phyloP scores from a whole-genome alignment of 2,113 vertebrate species.

The Campylomormyrus tamandua region DNA sequence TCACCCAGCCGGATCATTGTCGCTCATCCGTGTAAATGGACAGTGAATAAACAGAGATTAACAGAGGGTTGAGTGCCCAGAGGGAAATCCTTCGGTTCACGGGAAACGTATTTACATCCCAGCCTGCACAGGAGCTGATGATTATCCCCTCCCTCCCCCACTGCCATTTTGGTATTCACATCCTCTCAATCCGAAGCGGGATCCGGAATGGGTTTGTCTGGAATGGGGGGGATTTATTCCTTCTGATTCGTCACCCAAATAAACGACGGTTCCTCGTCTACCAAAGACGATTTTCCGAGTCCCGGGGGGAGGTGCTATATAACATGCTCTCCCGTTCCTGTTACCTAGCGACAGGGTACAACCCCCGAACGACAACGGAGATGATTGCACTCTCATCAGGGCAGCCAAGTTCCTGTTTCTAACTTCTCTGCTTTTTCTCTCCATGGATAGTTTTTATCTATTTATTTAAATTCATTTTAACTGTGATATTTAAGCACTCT shows the following conservation, averaged over 20 bases:
- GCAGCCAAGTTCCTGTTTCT: not conserved
- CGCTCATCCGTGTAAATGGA: slow-evolving; percentile 17
- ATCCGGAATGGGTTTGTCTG: slow-evolving; percentile 8
- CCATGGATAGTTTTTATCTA: not conserved
- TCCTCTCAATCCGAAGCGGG: not conserved
- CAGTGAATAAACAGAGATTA: not conserved
- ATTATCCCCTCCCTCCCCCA: not conserved
- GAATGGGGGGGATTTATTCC: not conserved
- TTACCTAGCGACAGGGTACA: slow-evolving; percentile 26
- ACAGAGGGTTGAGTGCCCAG: not conserved
- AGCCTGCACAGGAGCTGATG: not conserved
- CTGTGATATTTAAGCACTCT: not conserved
- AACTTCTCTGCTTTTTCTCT: not conserved
- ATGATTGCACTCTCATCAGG: not conserved
- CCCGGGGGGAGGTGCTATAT: slow-evolving; percentile 24
- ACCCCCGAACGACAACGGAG: slow-evolving; percentile 11
- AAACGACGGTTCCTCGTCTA: slow-evolving; percentile 23
- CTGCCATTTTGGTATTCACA: slow-evolving; percentile 14
- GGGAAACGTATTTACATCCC: slow-evolving; percentile 13
- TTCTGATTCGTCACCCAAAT: slow-evolving; percentile 9
- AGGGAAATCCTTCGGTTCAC: not conserved
- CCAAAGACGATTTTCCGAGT: slow-evolving; percentile 29
- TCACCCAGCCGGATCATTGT: slow-evolving; percentile 2
- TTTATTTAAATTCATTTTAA: not conserved
- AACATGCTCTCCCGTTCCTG: slow-evolving; percentile 18